These are phyloP conservation scores for Rhegmatorhina hoffmannsi DNA, from an alignment of 2,113 vertebrate genomes.

Conservation along the genomic window DNA sequence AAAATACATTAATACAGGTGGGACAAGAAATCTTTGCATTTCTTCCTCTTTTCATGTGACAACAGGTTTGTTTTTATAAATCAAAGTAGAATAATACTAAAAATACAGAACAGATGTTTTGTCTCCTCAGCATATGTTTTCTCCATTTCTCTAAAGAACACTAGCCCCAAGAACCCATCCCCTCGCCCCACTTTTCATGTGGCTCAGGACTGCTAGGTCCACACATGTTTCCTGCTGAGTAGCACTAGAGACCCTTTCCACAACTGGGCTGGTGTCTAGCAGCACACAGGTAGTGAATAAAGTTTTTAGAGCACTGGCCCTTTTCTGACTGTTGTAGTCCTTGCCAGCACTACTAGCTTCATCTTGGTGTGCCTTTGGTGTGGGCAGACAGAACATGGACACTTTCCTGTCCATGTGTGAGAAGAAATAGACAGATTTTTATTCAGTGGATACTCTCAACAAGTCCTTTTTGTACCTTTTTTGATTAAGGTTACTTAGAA, in stretches of 20 bases:
- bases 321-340: not conserved
- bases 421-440: not conserved
- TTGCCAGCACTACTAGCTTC: not conserved
- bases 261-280: not conserved
- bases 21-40: no score
- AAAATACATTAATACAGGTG: no score
- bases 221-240: not conserved
- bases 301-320: not conserved
- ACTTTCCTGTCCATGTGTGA: not conserved
- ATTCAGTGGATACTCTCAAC: not conserved
- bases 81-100: not conserved
- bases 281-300: not conserved
- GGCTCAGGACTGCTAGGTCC: not conserved
- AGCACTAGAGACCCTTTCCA: not conserved
- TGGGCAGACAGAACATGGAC: not conserved
- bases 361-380: not conserved
- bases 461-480: not conserved
- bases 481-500: not conserved
- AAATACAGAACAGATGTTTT: not conserved
- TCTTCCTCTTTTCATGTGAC: no score
- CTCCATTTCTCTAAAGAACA: not conserved
- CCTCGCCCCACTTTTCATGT: fast-evolving
- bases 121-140: fast-evolving
- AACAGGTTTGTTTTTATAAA: not conserved
- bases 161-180: fast-evolving